These are phyloP conservation scores for Nesometra sesokonis DNA, from an alignment of 35 echinoderm and acorn worm genomes.

Conservation along the genomic window DNA sequence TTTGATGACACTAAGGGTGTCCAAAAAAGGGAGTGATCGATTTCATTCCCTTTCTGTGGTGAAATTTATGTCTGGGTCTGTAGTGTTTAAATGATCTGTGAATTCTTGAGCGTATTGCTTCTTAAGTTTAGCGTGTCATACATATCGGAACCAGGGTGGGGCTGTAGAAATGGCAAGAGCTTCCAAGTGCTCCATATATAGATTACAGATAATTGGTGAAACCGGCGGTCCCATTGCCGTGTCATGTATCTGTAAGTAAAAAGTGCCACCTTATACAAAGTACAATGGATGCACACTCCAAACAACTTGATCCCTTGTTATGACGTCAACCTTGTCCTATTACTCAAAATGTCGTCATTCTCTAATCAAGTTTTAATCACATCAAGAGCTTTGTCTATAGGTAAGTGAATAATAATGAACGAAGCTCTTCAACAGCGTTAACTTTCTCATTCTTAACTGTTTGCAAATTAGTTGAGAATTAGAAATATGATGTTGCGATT, in stretches of 20 bases:
- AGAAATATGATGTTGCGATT: not conserved
- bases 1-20: no score
- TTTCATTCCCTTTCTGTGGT: no score
- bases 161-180: not conserved
- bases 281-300: slow-evolving; percentile 20
- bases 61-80: no score
- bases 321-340: not conserved
- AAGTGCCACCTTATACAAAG: slow-evolving; percentile 11
- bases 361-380: not conserved
- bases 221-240: slow-evolving; percentile 22
- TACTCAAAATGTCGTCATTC: not conserved
- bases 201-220: slow-evolving; percentile 9
- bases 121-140: no score
- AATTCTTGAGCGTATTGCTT: no score
- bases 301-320: not conserved
- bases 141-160: no score
- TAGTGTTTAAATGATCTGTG: no score
- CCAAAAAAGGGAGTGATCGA: no score
- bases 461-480: not conserved
- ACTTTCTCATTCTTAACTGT: not conserved
- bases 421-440: not conserved
- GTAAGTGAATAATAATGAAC: not conserved
- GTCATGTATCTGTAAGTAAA: slow-evolving; percentile 24
- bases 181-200: slow-evolving; percentile 23
- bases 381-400: not conserved